phyloP scores from a whole-genome alignment of 2,888 invertebrate genomes.

The Lepeophtheirus nordmannii region DNA sequence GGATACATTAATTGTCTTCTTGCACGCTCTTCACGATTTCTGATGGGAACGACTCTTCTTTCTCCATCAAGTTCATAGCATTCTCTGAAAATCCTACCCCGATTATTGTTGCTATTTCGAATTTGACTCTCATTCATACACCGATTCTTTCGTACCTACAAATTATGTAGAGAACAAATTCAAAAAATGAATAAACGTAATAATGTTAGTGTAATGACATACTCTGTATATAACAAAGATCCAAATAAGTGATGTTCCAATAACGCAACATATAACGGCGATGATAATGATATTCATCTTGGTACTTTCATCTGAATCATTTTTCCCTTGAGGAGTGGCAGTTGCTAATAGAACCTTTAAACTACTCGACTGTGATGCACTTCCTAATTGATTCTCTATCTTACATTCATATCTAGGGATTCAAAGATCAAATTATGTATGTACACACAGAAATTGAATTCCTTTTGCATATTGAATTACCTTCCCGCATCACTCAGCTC shows the following conservation, averaged over 20 bases:
- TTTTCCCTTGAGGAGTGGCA: not conserved
- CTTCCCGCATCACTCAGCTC: slow-evolving; percentile 32
- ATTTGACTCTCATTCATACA: not conserved
- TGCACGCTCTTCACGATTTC: not conserved
- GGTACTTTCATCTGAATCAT: slow-evolving; percentile 37
- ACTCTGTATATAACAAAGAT: slow-evolving; percentile 48
- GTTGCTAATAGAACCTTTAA: slow-evolving; percentile 38
- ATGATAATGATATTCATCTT: slow-evolving; percentile 75
- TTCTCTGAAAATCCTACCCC: not conserved
- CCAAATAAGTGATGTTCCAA: slow-evolving; percentile 79
- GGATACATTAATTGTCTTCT: no score
- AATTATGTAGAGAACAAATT: no score
- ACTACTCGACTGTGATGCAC: slow-evolving; percentile 52
- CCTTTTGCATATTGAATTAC: no score
- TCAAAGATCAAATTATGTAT: not conserved
- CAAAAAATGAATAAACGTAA: not conserved
- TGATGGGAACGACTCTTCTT: not conserved
- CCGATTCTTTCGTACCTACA: not conserved
- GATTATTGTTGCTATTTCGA: not conserved
- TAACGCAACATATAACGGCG: slow-evolving; percentile 73
- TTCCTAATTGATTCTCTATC: slow-evolving; percentile 68
- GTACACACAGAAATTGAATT: not conserved
- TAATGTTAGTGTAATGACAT: not conserved
- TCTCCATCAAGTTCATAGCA: not conserved
- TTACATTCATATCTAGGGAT: slow-evolving; percentile 59